A percentile compares a stretch with the other conserved stretches of the same genome.
These are phyloP conservation scores for Lochmaea crataegi DNA, from an alignment of 2,888 invertebrate genomes.

Conservation along the genomic window DNA sequence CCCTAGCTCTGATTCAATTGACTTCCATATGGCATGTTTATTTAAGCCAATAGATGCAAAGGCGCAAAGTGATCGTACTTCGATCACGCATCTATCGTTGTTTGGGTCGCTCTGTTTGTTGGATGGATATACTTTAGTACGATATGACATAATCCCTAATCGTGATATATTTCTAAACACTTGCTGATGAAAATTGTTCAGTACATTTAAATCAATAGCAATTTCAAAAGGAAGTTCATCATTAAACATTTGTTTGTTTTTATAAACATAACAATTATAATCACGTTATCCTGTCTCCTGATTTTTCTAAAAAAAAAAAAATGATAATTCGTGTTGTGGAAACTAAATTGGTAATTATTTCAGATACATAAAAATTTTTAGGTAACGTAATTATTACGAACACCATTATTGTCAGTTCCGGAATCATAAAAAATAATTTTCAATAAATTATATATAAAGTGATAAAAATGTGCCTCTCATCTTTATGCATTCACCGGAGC, in stretches of 20 bases:
- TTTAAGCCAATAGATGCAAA: too few relatives aligned
- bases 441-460: not conserved
- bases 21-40: too few relatives aligned
- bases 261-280: not conserved
- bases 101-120: too few relatives aligned
- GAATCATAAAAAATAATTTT: not conserved
- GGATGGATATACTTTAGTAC: too few relatives aligned
- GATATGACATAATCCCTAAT: too few relatives aligned
- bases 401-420: not conserved
- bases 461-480: not conserved
- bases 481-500: too few relatives aligned
- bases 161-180: not conserved
- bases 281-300: not conserved
- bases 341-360: not conserved
- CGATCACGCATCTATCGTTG: too few relatives aligned
- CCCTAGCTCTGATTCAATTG: too few relatives aligned
- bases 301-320: conserved; percentile 3
- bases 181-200: not conserved
- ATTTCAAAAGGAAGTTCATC: not conserved
- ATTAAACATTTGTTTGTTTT: conserved; percentile 7
- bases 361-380: not conserved
- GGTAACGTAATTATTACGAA: not conserved
- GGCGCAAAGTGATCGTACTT: too few relatives aligned
- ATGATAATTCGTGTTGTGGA: not conserved
- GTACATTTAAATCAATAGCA: not conserved